Base-by-base conservation (phyloP, 2,888 invertebrate genomes). In the Eledone cirrhosa region DNA sequence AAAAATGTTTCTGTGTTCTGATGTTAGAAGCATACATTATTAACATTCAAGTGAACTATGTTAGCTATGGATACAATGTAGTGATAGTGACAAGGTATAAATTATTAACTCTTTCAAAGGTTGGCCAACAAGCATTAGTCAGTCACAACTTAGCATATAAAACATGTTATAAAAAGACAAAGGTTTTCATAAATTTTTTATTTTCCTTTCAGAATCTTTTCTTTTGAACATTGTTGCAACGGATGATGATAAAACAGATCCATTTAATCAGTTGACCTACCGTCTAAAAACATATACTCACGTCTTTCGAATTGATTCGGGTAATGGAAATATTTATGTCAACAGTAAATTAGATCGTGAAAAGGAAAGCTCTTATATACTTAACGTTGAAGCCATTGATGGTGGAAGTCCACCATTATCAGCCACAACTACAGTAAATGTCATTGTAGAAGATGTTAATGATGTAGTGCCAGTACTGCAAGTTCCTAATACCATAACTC, bases 301-400 rank as follows among this genome's bases (percentile, higher is more conserved):
- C 16, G 41, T 41, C 33, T 72, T 72, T 72, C 33, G 33, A 5
- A 72, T 72, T 4, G 31, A 72, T 24, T 33, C 72, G 4, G 2
- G 5, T 19, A 31, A 33, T 33, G 72, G 72, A 4, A n/a, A 13
- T 14, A 22, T 72, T 72, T n/a, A 5, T 3, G 11, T 72, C n/a
- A 31, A n/a, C n/a, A 41, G 72, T 24, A 72, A 72, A 72, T n/a
- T 72, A n/a, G 22, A 72, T 22, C 22, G 41, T n/a, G 72, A 72
- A 11, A 22, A 22, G 0, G 0, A 14, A 2, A 2, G 2, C 22
- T 41, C n/a, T 1, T 72, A 72, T 8, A 3, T 0, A 1, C 14
- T 72, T 13, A 13, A 0, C 8, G 33, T 72, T 22, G 1, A 31
- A 31, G 72, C 29, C n/a, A 41, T 33, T 22, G 72, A 72, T 8